Evolutionary conservation across 2,888 invertebrate genomes (phyloP).

Genomic region (Bellardia bayeri): DNA sequence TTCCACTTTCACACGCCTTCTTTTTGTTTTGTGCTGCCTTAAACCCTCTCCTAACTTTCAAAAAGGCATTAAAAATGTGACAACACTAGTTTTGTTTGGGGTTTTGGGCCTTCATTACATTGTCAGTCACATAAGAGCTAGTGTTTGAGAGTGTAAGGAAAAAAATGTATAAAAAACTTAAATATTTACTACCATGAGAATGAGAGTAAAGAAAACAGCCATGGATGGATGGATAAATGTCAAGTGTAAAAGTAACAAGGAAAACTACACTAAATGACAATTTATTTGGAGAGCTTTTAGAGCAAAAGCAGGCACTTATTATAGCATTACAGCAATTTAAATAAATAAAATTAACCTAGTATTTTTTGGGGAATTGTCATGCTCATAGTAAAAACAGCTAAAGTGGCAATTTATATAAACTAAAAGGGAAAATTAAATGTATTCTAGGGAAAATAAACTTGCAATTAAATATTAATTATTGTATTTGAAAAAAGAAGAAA

Average conservation of each 20-base stretch:
- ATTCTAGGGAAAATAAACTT: background rate
- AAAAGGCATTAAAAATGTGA: conserved; percentile 22
- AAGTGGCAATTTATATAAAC: background rate
- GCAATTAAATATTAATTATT: background rate
- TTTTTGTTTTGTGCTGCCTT: background rate
- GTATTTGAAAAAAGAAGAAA: no score
- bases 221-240: conserved; percentile 79
- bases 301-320: background rate
- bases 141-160: conserved; percentile 31
- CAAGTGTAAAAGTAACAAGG: conserved; percentile 73
- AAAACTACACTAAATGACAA: conserved; percentile 78
- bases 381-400: background rate
- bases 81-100: conserved; percentile 19
- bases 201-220: conserved; percentile 16
- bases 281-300: conserved; percentile 72
- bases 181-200: background rate
- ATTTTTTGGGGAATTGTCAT: background rate
- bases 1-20: background rate
- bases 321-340: background rate
- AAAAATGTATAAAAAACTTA: background rate
- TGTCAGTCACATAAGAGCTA: conserved; percentile 42
- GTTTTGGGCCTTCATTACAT: conserved; percentile 25
- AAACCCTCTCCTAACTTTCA: background rate
- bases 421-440: background rate
- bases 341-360: conserved; percentile 19